phyloP scores from a whole-genome alignment of 2,113 vertebrate genomes.

The Polyodon spathula region DNA sequence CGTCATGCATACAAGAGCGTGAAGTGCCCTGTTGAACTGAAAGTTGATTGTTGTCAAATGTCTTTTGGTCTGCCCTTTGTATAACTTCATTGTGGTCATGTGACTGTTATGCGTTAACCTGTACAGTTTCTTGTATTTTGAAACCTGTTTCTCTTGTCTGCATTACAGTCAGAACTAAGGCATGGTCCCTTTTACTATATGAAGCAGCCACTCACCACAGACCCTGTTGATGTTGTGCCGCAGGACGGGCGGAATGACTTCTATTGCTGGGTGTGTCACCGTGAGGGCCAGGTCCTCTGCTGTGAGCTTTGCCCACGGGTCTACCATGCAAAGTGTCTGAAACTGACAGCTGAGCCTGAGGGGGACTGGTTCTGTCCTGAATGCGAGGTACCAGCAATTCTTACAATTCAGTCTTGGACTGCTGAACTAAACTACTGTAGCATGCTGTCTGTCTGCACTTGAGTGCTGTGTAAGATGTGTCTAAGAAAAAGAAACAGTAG shows the following conservation, averaged over 20 bases:
- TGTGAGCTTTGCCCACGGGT: conserved; percentile 99
- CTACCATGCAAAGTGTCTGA: conserved; percentile 99
- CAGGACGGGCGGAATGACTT: conserved; percentile 99
- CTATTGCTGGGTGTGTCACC: conserved; percentile 99
- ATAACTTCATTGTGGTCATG: conserved; percentile 15
- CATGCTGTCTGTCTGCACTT: no score
- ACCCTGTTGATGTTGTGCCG: conserved; percentile 99
- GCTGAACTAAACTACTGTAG: no score
- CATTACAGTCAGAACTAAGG: conserved; percentile 99
- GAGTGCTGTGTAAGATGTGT: no score
- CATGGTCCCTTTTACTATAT: conserved; percentile 99
- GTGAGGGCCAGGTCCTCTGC: conserved; percentile 99
- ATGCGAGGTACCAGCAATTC: conserved; percentile 79
- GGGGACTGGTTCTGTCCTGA: conserved; percentile 99
- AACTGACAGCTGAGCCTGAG: conserved; percentile 98
- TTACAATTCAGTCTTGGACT: background rate
- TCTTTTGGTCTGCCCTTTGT: no score
- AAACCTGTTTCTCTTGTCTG: conserved; percentile 98
- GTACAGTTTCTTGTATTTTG: conserved; percentile 72
- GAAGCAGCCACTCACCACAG: conserved; percentile 99
- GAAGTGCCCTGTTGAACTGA: no score
- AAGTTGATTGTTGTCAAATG: no score
- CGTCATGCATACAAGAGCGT: no score
- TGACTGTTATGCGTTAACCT: conserved; percentile 55
- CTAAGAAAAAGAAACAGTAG: no score